Evolutionary conservation across 1,140 invertebrate species (phyloP).

Genomic region (Drosophila arizonae): DNA sequence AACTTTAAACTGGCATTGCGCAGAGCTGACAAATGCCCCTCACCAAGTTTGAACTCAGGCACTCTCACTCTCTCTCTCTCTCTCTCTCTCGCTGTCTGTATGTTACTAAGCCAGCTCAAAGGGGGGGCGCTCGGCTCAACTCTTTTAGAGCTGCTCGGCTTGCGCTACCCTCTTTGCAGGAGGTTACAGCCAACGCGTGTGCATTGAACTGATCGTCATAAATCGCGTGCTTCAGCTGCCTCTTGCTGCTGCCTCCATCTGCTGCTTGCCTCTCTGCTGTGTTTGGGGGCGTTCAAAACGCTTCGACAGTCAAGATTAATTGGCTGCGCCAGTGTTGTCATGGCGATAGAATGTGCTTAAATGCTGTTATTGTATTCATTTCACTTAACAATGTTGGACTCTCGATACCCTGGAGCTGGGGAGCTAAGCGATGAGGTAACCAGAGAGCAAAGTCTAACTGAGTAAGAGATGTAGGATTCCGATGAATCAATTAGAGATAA

Average conservation of each 20-base stretch:
- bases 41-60: constrained; percentile 40
- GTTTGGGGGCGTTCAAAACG: constrained; percentile 10
- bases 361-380: constrained; percentile 11
- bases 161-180: constrained; percentile 30
- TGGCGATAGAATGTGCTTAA: constrained; percentile 27
- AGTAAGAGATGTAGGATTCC: too few relatives aligned
- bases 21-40: constrained; percentile 32
- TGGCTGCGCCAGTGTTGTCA: constrained; percentile 33
- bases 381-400: constrained; percentile 2
- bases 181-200: constrained; percentile 53
- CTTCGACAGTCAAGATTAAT: constrained; percentile 47
- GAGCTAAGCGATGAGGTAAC: neutral
- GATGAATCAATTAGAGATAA: too few relatives aligned
- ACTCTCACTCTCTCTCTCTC: neutral
- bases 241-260: neutral
- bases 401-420: neutral
- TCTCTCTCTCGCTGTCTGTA: constrained; percentile 1
- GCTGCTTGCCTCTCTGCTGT: neutral
- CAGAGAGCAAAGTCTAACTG: too few relatives aligned
- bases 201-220: constrained; percentile 68
- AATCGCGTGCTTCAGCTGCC: constrained; percentile 42
- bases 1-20: constrained; percentile 72
- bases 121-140: constrained; percentile 2
- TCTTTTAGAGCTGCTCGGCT: constrained; percentile 17
- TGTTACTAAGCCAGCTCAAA: constrained; percentile 27